Evolutionary conservation across 2,888 invertebrate genomes (phyloP), one percentile per base, ranked within the genome.

Genomic region (Mythimna impura): DNA sequence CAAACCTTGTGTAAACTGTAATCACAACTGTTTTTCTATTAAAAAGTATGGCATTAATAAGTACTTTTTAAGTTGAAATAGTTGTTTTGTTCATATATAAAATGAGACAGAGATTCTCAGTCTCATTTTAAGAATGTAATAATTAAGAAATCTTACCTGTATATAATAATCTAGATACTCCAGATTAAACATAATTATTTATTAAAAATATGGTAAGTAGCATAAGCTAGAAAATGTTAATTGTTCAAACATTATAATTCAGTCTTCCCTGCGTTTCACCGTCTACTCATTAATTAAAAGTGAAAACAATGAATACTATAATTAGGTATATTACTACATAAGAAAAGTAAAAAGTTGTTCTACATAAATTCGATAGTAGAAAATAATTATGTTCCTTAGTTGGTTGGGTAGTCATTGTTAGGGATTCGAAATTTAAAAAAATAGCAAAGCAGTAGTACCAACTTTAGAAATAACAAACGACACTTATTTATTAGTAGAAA

Each of bases 271-370:
- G 30, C 25, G 25, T 64, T 60, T 58, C 25, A 61, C 73, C 62
- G 63, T 80, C 36, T 74, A 36, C 30, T 70, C 64, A 70, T 74
- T 71, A 74, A 63, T 66, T 68, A 67, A 77, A 77, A 83, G 82
- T 77, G 77, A 83, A 82, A 82, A 62, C 74, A 66, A 52, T 69
- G 9, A 58, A 72, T 62, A 62, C 8, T 70, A 10, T 65, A 66
- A 76, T 76, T 61, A 62, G 30, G 9, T 22, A 76, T 43, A 43
- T 14, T 43, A 14, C 9, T 66, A 20, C 9, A 47, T 7, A 50
- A 34, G 52, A 47, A 76, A 69, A 80, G 62, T 60, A 14, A 58
- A 65, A 34, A 43, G 47, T 22, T n/a, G n/a, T 64, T 36, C 3
- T 12, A n/a, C 61, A 34, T 55, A 66, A 43, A 25, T 40, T 55